Evolutionary conservation across 2,888 invertebrate species (phyloP), one percentile per base, ranked within the genome.

Genomic region (Minunthozetes semirufus): DNA sequence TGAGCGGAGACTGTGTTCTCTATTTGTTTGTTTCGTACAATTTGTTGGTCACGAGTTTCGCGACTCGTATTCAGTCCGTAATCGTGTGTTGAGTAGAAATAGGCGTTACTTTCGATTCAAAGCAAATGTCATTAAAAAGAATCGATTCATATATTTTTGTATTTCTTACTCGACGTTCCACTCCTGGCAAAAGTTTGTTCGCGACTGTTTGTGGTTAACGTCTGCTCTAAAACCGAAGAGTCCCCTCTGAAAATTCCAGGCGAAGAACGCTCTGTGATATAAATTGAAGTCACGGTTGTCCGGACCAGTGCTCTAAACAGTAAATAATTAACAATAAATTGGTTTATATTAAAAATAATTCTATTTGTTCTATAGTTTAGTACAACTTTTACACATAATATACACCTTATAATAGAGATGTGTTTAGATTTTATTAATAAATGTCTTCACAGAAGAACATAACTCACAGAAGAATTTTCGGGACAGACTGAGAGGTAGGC

Each of bases 1-100:
- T 82, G 82, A 8, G 84, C 82, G 73, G 86, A 85, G 76, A 88
- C 85, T 78, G 85, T 87, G 22, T 87, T 85, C 81, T 88, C 88
- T 78, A 87, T 86, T 79, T 89, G 88, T 77, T 87, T 86, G 81
- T 89, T 89, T 79, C 87, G 86, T 79, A 89, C 87, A 53, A 87
- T 84, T 42, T 74, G 74, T 48, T 74, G 74, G 42, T 76, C 76
- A 27, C 66, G 75, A 33, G 76, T 42, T 27, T 73, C 48, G 25
- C 48, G 48, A 63, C 22, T 63, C 66, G 88, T 84, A n/a, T 56
- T 53, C 33, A 53, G 42, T 9, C 59, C 38, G 77, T 88, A 82
- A 76, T 86, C 85, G 78, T 85, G 84, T 77, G 86, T 85, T 76
- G 85, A 86, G 80, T 85, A 82, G 82, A 88, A 88, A 78, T 85